Evolutionary conservation across 2,113 vertebrate species (phyloP), one percentile per base, ranked within the genome.

Genomic region (Pseudopodoces humilis): DNA sequence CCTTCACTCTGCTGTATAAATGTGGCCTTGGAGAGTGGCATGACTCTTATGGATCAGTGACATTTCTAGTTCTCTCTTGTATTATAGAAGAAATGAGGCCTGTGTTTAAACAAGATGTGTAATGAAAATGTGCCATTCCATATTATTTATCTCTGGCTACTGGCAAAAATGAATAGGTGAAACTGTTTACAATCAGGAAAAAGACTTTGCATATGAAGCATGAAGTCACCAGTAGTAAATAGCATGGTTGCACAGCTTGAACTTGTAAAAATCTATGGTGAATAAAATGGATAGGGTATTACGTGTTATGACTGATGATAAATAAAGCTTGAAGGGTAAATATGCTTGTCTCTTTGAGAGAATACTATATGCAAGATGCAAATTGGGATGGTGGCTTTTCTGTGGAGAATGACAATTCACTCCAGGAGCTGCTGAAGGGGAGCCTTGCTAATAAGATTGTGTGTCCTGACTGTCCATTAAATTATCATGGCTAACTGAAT

Each of bases 291-390:
- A 39, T 69, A 75, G 63, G 60, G 58, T 24, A 65, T 89, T 88
- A 77, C 75, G 15, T 75, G 65, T 84, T 91, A 77, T 82, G 78
- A 50, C 75, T 87, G 65, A 86, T 91, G 85, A 88, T 59, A 88
- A 92, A 94, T 94, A 89, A 89, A 84, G 53, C 62, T 89, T 0
- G 3, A 69, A 96, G 91, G 76, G 39, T 92, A 95, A 93, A 95
- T 93, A 77, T 82, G 50, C 65, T 89, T 87, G 52, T 92, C 63
- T 44, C 71, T 82, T 69, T 59, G 71, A 89, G 67, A 85, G 58
- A 93, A 86, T 83, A 67, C 85, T 91, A 4, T 77, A 74, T 52
- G 59, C 52, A 47, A 87, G 74, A 88, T 88, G 67, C 43, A 87
- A 82, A 87, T 64, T 82, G 69, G 41, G 30, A 74, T 83, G 76